Percentiles rank a stretch among this genome's conserved stretches.
These are phyloP conservation scores for Neolamprologus longior DNA, from an alignment of 2,113 vertebrate species.

Conservation along the genomic window DNA sequence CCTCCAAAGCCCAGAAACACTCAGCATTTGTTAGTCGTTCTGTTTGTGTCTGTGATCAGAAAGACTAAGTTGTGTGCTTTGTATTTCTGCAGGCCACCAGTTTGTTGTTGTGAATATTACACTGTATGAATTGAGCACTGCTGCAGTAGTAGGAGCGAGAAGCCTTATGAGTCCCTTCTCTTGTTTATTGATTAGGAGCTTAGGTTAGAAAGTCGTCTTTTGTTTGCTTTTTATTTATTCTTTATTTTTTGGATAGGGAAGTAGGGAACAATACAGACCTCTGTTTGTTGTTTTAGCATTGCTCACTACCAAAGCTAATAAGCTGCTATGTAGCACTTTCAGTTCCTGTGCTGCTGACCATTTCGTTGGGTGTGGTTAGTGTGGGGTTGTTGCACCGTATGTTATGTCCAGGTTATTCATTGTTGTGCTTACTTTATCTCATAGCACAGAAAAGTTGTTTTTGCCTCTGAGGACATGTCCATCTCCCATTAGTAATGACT, in stretches of 20 bases:
- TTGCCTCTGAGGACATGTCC: background rate
- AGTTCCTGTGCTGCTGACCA: background rate
- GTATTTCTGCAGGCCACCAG: background rate
- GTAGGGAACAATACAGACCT: background rate
- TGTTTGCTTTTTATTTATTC: background rate
- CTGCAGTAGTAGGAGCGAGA: background rate
- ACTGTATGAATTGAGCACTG: rapidly evolving
- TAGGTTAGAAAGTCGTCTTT: background rate
- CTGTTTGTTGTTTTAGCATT: background rate
- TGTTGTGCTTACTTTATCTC: background rate
- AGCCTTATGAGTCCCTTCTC: background rate
- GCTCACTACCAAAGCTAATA: background rate
- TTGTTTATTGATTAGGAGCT: background rate
- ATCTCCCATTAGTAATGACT: background rate
- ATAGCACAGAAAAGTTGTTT: background rate
- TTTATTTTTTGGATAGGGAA: background rate
- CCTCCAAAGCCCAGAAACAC: background rate
- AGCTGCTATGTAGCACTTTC: background rate
- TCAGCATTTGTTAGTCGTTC: rapidly evolving
- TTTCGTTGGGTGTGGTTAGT: background rate
- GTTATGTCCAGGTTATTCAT: background rate
- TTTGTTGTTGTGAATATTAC: background rate
- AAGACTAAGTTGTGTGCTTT: background rate
- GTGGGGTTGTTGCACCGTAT: background rate
- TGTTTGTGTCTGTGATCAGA: background rate